These are phyloP conservation scores for Climacteris rufus DNA, from an alignment of 2,113 vertebrate species.

Conservation along the genomic window DNA sequence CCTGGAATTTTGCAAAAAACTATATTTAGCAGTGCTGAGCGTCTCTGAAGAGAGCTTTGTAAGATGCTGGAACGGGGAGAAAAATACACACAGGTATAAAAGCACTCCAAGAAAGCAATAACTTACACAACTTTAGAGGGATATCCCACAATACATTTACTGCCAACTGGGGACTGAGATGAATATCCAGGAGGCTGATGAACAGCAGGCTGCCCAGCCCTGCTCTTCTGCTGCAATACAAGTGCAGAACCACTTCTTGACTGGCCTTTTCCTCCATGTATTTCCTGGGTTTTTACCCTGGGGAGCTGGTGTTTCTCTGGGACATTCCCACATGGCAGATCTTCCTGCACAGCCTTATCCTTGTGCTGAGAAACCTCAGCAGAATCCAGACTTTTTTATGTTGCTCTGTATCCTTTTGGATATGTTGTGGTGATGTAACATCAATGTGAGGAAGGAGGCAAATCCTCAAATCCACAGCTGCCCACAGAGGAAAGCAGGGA, in stretches of 20 bases:
- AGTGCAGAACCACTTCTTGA: background rate
- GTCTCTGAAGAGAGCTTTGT: slow-evolving; percentile 67
- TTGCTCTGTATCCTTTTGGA: background rate
- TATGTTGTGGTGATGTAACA: background rate
- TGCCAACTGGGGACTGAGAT: slow-evolving; percentile 50
- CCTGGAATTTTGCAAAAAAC: slow-evolving; percentile 57
- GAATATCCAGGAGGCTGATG: slow-evolving; percentile 37
- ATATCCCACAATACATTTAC: slow-evolving; percentile 65
- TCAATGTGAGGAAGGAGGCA: background rate
- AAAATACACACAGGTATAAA: slow-evolving; percentile 53
- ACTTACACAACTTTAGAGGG: slow-evolving; percentile 51
- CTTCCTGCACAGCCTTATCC: background rate
- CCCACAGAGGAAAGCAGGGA: background rate
- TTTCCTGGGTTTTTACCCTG: background rate
- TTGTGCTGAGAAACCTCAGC: background rate
- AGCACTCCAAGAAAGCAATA: slow-evolving; percentile 61
- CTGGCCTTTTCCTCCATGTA: background rate
- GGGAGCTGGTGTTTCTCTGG: background rate
- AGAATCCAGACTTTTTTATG: background rate
- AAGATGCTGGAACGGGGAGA: background rate
- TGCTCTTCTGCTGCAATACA: background rate
- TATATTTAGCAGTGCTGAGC: background rate
- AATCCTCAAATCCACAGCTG: background rate
- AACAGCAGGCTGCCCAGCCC: slow-evolving; percentile 8
- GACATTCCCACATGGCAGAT: background rate